These are phyloP conservation scores for Megaustenia siamemsis DNA, from an alignment of 2,888 invertebrate species.

Conservation along the genomic window DNA sequence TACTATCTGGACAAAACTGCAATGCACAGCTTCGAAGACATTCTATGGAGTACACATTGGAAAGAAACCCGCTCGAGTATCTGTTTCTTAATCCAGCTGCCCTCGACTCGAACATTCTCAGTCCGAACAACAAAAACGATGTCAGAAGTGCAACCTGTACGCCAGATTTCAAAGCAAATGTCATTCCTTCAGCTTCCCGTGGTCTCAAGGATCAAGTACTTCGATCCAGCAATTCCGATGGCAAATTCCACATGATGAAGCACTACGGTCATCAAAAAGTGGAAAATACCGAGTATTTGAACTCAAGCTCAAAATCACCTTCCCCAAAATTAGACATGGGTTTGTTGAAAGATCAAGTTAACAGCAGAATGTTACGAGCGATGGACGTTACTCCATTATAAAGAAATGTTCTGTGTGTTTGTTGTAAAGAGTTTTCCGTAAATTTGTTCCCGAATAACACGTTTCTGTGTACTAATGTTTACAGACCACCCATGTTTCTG, in stretches of 20 bases:
- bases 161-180: constrained; percentile 56
- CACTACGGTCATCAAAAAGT: constrained; percentile 49
- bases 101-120: constrained; percentile 17
- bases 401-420: no score
- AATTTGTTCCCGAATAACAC: no score
- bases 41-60: background rate
- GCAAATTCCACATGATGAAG: background rate
- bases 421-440: no score
- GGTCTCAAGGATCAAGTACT: constrained; percentile 31
- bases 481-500: no score
- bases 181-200: constrained; percentile 44
- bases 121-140: background rate
- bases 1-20: background rate
- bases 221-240: constrained; percentile 22
- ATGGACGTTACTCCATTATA: constrained; percentile 46
- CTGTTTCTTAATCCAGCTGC: constrained; percentile 48
- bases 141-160: background rate
- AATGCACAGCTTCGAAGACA: background rate
- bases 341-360: constrained; percentile 54
- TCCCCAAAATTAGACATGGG: constrained; percentile 55
- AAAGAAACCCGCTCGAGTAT: constrained; percentile 42
- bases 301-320: constrained; percentile 51
- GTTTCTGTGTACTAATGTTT: no score
- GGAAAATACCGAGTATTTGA: constrained; percentile 55
- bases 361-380: constrained; percentile 44